Evolutionary conservation across 2,888 invertebrate species (phyloP), one percentile per base, ranked within the genome.

Genomic region (Netelia fuscicornis): DNA sequence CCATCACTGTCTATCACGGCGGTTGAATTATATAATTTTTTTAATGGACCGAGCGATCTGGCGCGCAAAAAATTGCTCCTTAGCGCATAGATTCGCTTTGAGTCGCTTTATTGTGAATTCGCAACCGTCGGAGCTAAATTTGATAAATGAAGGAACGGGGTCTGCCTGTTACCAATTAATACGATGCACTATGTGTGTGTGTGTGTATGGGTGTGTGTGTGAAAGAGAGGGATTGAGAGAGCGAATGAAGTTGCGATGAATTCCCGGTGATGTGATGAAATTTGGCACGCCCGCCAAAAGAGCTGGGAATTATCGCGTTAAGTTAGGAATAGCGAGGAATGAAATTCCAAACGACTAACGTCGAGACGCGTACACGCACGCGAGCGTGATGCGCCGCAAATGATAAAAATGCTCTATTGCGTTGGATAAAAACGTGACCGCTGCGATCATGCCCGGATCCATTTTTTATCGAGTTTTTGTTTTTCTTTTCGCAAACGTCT

Each of bases 391-490:
- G 54, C 56, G 42, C 25, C 75, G 13, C 30, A 17, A 11, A 54
- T 44, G 83, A 58, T 54, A 86, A 85, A 88, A 89, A 85, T 88
- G 88, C 88, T 30, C 30, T 89, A 88, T 88, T 88, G 85, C 82
- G 71, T 84, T 80, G 58, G 58, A 83, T 52, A 79, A 68, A 68
- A 84, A 65, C 74, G 81, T 71, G 85, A 87, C 86, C 87, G 88
- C 87, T 84, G 25, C 71, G 17, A 71, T 83, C 68, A 56, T 30
- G 30, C 30, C 30, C 30, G 30, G 48, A 48, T 48, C 13, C 48
- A 48, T 76, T 70, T 68, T 62, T 77, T 17, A 25, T 25, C 56
- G 23, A 56, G 17, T n/a, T 2, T 37, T 17, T 42, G n/a, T 10
- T 42, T 83, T 25, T 48, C 30, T 84, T 30, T 83, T 79, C 74